Base-by-base conservation (phyloP, 1,140 invertebrate species). In the Calosoma granatense region DNA sequence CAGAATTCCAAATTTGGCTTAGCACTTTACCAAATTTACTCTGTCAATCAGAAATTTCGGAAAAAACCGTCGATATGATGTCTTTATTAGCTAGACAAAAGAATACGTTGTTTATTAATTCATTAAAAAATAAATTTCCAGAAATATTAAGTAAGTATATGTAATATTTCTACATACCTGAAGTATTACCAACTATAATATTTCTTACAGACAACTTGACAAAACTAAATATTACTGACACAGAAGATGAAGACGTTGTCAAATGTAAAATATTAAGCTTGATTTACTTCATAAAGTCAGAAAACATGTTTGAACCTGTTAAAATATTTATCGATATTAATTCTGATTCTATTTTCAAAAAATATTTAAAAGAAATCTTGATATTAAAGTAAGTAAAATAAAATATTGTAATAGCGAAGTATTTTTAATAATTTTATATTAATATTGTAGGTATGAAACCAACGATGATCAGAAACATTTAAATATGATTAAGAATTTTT, bases 21-120 rank as follows among this genome's bases (percentile, higher is more conserved):
- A 67, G 65, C 53, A 67, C 71, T 51, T 62, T 79, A 41, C 72
- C 75, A 1, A 67, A 75, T 58, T 74, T 77, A 52, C 68, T 78
- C 30, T 66, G 74, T 22, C 60, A 69, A 51, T 58, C 69, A 23
- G 62, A 65, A 41, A 60, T 78, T 53, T 69, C 69, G 53, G 51
- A 61, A 6, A 66, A 74, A 63, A 72, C 72, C 20, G 64, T 77
- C 43, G 60, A 76, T 60, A 74, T 74, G 12, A 63, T 76, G 53
- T 69, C 73, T 20, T 67, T 67, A 57, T 75, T 76, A 69, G 71
- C 72, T 20, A 67, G 71, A 30, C 67, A 67, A 23, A 73, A 72
- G 56, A 74, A 74, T 56, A 60, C 65, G 56, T 58, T 65, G 15
- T 73, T 77, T 57, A 74, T 74, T 60, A 30, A 60, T 15, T 66